Base-by-base conservation (phyloP, 2,888 invertebrate genomes). In the Bombylius discolor region DNA sequence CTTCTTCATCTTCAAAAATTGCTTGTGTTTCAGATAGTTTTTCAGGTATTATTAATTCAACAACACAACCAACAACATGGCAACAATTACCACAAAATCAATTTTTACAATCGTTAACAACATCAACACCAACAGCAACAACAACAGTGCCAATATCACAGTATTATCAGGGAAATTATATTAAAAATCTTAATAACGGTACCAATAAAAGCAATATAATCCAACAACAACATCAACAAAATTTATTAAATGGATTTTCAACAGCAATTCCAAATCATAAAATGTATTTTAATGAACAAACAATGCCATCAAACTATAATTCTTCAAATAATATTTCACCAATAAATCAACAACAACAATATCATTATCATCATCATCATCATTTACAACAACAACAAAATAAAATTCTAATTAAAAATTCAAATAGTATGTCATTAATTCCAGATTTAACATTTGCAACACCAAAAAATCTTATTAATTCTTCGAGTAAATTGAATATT, bases 381-480 rank as follows among this genome's bases (percentile, higher is more conserved):
- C 42, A 56, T 55, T 60, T 62, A 14, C 36, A 51, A 32, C 47
- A 46, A 47, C 6, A 9, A 53, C 57, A 57, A 49, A 55, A 53
- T 55, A 49, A 59, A 58, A 55, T 12, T 13, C 33, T 34, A 34
- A 12, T 50, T 68, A 47, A 67, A 69, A 59, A 67, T 72, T 42
- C 70, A 11, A 42, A 42, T 42, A 76, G 74, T 65, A 76, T 78
- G 65, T 75, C 78, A 0, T 65, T 77, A 46, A 70, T 80, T 64
- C 80, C 80, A 6, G 79, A 80, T 63, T 69, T 79, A 62, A 77
- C 79, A 61, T 80, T 79, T 67, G 71, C 77, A 58, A 75, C 77
- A 42, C 77, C 79, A 4, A 73, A 70, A 65, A 68, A 63, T 62
- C 52, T 63, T 31, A 55, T 62, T 9, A 62, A 59, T 53, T 49